Conservation (phyloP, 2,888 invertebrate species). For the Prostheceraeus crozeri region DNA sequence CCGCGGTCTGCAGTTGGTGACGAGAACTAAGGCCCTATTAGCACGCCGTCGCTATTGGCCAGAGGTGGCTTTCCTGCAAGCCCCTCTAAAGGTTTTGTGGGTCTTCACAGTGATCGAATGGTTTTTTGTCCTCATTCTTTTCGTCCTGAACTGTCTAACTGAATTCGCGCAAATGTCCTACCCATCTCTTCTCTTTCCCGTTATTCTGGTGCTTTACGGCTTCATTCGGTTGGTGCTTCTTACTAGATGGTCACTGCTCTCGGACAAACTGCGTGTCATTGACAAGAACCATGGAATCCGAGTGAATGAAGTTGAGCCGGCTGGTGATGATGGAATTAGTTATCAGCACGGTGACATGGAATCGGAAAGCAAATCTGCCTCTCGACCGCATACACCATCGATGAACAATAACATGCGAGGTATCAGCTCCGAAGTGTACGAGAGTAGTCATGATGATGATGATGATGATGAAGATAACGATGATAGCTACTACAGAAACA, state of each 20-base stretch:
- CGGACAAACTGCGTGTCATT: too few species aligned
- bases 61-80: constrained; percentile 27
- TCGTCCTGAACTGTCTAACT: constrained; percentile 30
- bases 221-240: constrained; percentile 29
- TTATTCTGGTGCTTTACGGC: constrained; percentile 33
- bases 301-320: too few species aligned
- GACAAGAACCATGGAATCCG: too few species aligned
- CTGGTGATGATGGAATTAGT: too few species aligned
- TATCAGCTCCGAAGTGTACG: too few species aligned
- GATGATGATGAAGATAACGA: too few species aligned
- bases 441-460: too few species aligned
- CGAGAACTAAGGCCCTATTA: constrained; percentile 29
- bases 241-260: constrained; percentile 28
- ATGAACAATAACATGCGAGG: too few species aligned
- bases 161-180: constrained; percentile 28
- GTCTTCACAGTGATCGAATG: background rate
- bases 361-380: too few species aligned
- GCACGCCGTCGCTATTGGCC: constrained; percentile 35
- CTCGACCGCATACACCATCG: too few species aligned
- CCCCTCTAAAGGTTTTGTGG: constrained; percentile 18
- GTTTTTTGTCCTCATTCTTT: constrained; percentile 22
- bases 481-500: too few species aligned
- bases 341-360: too few species aligned
- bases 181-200: constrained; percentile 33
- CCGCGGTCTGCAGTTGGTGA: constrained; percentile 15